Percentiles rank a stretch among this genome's conserved stretches.
Conservation (phyloP, 2,888 invertebrate genomes). For the Julus scanicus region DNA sequence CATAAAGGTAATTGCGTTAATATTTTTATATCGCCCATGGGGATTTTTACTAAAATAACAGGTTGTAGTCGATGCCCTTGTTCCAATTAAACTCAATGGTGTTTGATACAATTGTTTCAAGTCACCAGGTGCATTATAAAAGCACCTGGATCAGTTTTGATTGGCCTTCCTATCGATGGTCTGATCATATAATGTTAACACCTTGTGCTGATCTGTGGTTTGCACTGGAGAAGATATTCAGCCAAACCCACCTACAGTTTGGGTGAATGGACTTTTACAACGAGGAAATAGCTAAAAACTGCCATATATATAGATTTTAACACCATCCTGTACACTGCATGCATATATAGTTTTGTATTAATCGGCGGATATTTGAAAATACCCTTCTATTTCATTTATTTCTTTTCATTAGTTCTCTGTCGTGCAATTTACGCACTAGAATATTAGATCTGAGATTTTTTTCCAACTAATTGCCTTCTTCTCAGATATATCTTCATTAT, state of each 20-base stretch:
- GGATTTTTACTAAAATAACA: too few species aligned
- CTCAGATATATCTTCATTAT: conserved; percentile 45
- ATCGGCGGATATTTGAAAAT: conserved; percentile 22
- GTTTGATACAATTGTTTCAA: too few species aligned
- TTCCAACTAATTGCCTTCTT: conserved; percentile 38
- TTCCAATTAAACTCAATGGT: too few species aligned
- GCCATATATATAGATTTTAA: neutral
- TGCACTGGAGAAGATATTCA: neutral
- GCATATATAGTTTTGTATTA: neutral
- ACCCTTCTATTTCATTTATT: neutral
- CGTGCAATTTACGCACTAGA: conserved; percentile 14
- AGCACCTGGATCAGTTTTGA: neutral
- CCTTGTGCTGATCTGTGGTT: neutral
- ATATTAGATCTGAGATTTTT: conserved; percentile 9
- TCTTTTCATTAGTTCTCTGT: conserved; percentile 35
- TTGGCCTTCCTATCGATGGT: neutral
- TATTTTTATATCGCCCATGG: too few species aligned
- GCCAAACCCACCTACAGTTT: neutral
- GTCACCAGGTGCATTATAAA: neutral
- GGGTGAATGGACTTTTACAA: neutral
- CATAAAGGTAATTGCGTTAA: too few species aligned
- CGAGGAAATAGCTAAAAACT: neutral
- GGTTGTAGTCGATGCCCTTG: too few species aligned
- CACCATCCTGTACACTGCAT: too few species aligned
- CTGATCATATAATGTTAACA: neutral